Base-by-base conservation (phyloP, 1,140 invertebrate species). In the Listronotus oregonensis region DNA sequence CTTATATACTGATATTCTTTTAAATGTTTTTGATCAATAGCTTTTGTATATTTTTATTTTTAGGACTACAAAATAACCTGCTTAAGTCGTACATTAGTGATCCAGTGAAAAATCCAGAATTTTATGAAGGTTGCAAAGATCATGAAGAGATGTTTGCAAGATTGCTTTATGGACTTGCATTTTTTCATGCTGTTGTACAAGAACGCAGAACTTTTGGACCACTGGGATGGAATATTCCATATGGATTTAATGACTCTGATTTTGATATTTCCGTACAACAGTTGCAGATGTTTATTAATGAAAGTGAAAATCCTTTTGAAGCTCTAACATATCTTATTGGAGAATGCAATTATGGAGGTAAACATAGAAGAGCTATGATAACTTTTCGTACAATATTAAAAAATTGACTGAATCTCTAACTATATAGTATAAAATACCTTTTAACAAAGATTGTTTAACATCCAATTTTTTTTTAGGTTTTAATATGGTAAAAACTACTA, bases 171-270 rank as follows among this genome's bases (percentile, higher is more conserved):
- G 90, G 91, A 11, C 85, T 97, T 27, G 93, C 92, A 67, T 97
- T 97, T 79, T 98, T 98, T 77, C 95, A 98, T 78, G 94, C 94
- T 1, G 85, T 97, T 9, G 86, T 97, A 0, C 93, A 96, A 81
- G 95, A 97, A 80, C 84, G 95, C 67, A 85, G 90, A 62, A 95
- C 92, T 75, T 98, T 95, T 80, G 95, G 95, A 0, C 85, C 95
- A 0, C 82, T 97, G 54, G 96, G 95, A 9, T 95, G 95, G 96
- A 98, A 98, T 80, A 95, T 96, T 73, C 87, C 88, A 27, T 98
- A 98, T 75, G 94, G 92, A 47, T 97, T 97, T 74, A 96, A 97
- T 75, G 94, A 97, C 74, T 96, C 94, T 4, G 95, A 97, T 82
- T 87, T 97, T 66, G 85, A 92, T 75, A 97, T 97, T 78, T 95